These are phyloP conservation scores for Danio albolineatus DNA, from an alignment of 2,797 vertebrate genomes.

Conservation along the genomic window DNA sequence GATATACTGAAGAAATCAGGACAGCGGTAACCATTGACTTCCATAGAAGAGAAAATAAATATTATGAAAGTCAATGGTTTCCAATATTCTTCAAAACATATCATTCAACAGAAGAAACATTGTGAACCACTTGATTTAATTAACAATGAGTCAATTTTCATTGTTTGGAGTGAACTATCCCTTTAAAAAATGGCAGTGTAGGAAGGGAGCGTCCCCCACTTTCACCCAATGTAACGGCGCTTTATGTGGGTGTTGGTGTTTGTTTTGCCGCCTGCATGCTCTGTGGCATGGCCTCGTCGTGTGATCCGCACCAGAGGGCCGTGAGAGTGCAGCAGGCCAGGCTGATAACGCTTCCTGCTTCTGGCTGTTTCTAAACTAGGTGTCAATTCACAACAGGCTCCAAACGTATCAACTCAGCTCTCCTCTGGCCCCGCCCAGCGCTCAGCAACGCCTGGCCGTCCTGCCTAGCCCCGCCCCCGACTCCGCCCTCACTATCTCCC, in stretches of 20 bases:
- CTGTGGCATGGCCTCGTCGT: constrained; percentile 73
- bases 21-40: no score
- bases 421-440: constrained; percentile 84
- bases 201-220: neutral
- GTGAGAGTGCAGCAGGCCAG: constrained; percentile 87
- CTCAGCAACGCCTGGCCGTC: constrained; percentile 83
- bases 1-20: no score
- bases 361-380: constrained; percentile 99
- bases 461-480: constrained; percentile 80
- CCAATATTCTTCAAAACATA: no score
- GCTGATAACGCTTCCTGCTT: constrained; percentile 99
- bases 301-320: constrained; percentile 73
- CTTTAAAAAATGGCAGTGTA: neutral
- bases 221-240: neutral
- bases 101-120: no score
- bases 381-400: constrained; percentile 99
- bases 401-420: constrained; percentile 98
- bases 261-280: constrained; percentile 53
- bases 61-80: no score
- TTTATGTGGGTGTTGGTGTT: constrained; percentile 16
- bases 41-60: no score
- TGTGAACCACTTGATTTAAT: no score
- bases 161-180: no score
- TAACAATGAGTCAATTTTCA: no score
- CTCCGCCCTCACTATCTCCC: constrained; percentile 73